Evolutionary conservation across 1,140 invertebrate genomes (phyloP), one percentile per base, ranked within the genome.

Genomic region (Piezodorus guildinii): DNA sequence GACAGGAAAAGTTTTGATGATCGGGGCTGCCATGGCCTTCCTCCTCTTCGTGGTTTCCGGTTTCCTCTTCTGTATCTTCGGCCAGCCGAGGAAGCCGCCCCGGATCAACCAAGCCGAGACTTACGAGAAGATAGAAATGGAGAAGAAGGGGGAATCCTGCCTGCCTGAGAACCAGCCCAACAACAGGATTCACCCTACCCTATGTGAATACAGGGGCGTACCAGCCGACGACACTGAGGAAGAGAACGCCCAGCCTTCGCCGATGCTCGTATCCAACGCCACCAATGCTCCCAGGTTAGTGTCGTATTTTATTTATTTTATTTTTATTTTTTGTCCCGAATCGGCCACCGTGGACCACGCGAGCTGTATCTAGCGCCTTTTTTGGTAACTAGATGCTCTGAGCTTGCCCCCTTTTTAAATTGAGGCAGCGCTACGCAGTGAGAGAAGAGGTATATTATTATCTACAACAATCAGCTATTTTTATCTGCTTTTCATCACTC

Each of bases 81-180:
- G 76, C 3, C 73, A 75, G 44, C 74, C 72, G 61, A 69, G 71
- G 23, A 63, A 71, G 59, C 58, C 71, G 10, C 70, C 68, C 23
- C 72, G 71, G 67, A 67, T 16, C 68, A 62, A 54, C 19, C 63
- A 68, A 23, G 63, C 63, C 17, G 83, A 85, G 68, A 85, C 78
- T 73, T 86, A 86, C 70, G 85, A 87, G 72, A 87, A 87, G 75
- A 86, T 87, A 65, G 85, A 87, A 71, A 79, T 85, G 76, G 83
- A 80, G 73, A 78, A 80, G 67, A 78, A 79, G 67, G 69, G 69
- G 19, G 52, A 56, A 23, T 23, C 15, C 14, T 56, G 52, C 27
- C 23, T 56, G 4, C 17, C 52, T 8, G 52, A 56, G 15, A 56
- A 23, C 17, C 8, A 25, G 23, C 54, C 70, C 27, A 44, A 46